Evolutionary conservation across 1,140 invertebrate genomes (phyloP).

Genomic region (Lasioglossum albipes): DNA sequence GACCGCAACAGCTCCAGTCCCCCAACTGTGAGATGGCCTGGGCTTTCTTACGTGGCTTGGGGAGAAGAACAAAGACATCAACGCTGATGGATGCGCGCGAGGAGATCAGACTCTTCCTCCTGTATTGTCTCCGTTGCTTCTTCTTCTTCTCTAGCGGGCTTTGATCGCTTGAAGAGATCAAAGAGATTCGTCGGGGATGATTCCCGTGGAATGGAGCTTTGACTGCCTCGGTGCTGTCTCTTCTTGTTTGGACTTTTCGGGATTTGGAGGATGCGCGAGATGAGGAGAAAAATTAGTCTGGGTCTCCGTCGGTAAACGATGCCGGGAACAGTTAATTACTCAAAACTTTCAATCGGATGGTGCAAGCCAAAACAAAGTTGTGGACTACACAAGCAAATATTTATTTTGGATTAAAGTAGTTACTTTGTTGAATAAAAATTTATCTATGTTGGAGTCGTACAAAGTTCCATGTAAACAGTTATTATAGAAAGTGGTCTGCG

Average conservation of each 20-base stretch:
- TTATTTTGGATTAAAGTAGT: too few species aligned
- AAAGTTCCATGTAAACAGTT: too few species aligned
- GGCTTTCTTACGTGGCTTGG: background rate
- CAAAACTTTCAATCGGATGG: too few species aligned
- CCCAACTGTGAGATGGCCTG: background rate
- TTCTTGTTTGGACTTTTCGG: background rate
- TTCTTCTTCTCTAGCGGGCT: background rate
- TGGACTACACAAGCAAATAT: too few species aligned
- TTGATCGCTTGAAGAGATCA: constrained; percentile 29
- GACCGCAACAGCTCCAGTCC: background rate
- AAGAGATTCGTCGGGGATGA: background rate
- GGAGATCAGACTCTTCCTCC: background rate
- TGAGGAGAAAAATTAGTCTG: background rate
- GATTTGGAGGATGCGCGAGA: too few species aligned
- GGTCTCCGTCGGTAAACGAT: too few species aligned
- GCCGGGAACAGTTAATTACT: too few species aligned
- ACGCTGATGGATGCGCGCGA: constrained; percentile 40
- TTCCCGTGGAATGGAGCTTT: background rate
- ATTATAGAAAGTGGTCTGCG: too few species aligned
- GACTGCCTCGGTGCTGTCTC: too few species aligned
- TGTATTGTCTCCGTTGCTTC: constrained; percentile 20
- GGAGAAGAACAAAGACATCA: constrained; percentile 48
- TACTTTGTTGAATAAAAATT: too few species aligned
- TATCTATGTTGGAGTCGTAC: too few species aligned
- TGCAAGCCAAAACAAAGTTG: too few species aligned